Base-by-base conservation (phyloP, 2,797 vertebrate genomes). In the Gambelia wislizenii region DNA sequence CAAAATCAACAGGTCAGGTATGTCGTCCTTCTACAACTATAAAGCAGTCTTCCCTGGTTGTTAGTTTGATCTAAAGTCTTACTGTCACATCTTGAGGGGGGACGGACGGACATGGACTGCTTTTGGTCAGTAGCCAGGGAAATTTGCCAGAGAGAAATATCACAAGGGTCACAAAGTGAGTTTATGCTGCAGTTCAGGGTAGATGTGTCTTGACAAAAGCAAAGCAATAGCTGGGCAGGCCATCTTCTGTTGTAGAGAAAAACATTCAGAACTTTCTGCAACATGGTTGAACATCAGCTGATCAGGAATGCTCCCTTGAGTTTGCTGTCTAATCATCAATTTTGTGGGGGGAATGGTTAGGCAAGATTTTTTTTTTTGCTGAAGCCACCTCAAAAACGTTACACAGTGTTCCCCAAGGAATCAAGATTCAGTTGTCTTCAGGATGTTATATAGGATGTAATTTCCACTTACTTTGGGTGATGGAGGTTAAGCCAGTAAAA, bases 111-210 rank as follows among this genome's bases (percentile, higher is more conserved):
- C 80, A 87, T 84, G 87, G 88, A 83, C 78, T 90, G 89, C 20
- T 91, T 54, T 47, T 95, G 94, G 93, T 88, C 72, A 67, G 86
- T 59, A 83, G 93, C 95, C 95, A 96, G 87, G 92, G 89, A 85
- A 0, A 0, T 0, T 42, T 72, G 94, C 94, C 95, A 95, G 93
- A 52, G 92, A 94, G 93, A 94, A 94, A 83, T 93, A 94, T 92
- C 91, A 83, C 89, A 92, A 84, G 88, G 47, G 88, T 92, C 91
- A 88, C 42, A 20, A 75, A 87, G 54, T 36, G 33, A 93, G 90
- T 1, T 64, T 25, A 33, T 59, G 25, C 49, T 78, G 85, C 39
- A 78, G 76, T 59, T n/a, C 52, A 30, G 86, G 79, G 47, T 30
- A 91, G 94, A 85, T 82, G 89, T 56, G 36, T 59, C 27, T 42